Evolutionary conservation across 2,888 invertebrate genomes (phyloP).

Genomic region (Xylota sylvarum): DNA sequence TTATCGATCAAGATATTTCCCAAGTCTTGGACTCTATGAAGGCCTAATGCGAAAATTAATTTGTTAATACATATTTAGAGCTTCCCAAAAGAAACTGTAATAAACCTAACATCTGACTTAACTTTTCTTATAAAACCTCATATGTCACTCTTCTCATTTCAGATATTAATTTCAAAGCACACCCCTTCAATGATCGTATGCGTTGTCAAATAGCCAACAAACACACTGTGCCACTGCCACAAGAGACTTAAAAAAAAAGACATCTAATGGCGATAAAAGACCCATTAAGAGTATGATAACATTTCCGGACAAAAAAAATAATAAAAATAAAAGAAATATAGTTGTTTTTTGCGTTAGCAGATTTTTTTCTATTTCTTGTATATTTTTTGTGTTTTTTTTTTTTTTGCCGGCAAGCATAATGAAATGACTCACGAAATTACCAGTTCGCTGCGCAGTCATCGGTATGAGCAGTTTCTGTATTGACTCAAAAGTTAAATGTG

Average conservation of each 20-base stretch:
- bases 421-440: slow-evolving; percentile 43
- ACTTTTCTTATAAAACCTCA: not conserved
- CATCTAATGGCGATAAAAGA: slow-evolving; percentile 52
- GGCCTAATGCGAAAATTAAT: too few relatives aligned
- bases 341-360: not conserved
- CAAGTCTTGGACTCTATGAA: too few relatives aligned
- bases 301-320: slow-evolving; percentile 50
- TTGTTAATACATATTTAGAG: too few relatives aligned
- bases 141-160: not conserved
- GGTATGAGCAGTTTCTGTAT: slow-evolving; percentile 8
- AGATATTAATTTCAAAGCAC: not conserved
- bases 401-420: slow-evolving; percentile 31
- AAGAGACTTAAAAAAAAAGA: slow-evolving; percentile 28
- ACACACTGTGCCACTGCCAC: slow-evolving; percentile 13
- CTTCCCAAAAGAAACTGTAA: too few relatives aligned
- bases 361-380: slow-evolving; percentile 7
- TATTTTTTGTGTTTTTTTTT: slow-evolving; percentile 21
- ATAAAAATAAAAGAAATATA: slow-evolving; percentile 14
- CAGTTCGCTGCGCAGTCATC: slow-evolving; percentile 33
- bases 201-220: slow-evolving; percentile 3
- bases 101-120: too few relatives aligned
- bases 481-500: slow-evolving; percentile 42
- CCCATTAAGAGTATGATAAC: slow-evolving; percentile 55
- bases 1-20: too few relatives aligned
- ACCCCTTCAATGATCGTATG: not conserved